Evolutionary conservation across 2,797 vertebrate species (phyloP), one percentile per base, ranked within the genome.

Genomic region (Austrolebias charrua): DNA sequence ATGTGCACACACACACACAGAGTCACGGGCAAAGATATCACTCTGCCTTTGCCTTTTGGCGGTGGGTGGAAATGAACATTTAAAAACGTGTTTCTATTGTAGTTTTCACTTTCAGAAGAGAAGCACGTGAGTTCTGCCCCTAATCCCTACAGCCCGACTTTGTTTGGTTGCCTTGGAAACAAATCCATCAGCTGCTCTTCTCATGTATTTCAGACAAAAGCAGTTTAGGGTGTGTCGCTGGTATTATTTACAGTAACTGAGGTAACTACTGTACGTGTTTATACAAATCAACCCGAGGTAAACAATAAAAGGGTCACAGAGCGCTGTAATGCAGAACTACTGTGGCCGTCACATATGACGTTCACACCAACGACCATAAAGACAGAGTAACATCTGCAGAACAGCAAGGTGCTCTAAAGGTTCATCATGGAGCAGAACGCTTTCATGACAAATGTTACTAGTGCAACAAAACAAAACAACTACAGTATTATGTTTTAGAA

Each of bases 241-340:
- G 28, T 58, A 19, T 58, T 58, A 47, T 56, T 56, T 56, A 46
- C 44, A 35, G 43, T 57, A 13, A 31, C 56, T 35, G n/a, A 33
- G 55, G 43, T 19, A 42, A 57, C 28, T 16, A 57, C 28, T 16
- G 12, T 14, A n/a, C n/a, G 28, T 4, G n/a, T 57, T 19, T 45
- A 10, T 46, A 18, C 16, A 43, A 56, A 43, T 56, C 40, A 24
- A 51, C 5, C 49, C 29, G 14, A 56, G n/a, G 7, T 57, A 43
- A 47, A 33, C 38, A 55, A 43, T 6, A 31, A 33, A 12, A 33
- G 15, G 56, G n/a, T 47, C 29, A 47, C 11, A n/a, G 15, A 58
- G 12, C 18, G 18, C 4, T 24, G 24, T 24, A 19, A 28, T 10
- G 9, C 8, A 13, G 2, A 7, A 28, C 28, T 19, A 19, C 28